These are phyloP conservation scores for Pyrgus malvae DNA, from an alignment of 2,888 invertebrate genomes.

Conservation along the genomic window DNA sequence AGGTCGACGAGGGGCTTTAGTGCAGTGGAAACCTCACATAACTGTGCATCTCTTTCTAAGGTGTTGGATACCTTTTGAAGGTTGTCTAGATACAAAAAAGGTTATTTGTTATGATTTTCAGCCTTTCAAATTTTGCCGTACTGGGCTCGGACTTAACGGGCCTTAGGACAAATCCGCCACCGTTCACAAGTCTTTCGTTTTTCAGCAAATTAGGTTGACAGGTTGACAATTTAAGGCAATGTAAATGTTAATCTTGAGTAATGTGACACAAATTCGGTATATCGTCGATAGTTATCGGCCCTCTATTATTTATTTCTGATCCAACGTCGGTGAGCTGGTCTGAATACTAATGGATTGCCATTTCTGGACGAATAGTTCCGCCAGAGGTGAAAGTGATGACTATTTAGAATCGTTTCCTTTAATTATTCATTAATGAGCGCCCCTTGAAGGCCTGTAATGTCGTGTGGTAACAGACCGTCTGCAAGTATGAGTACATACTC, in stretches of 20 bases:
- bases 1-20: no score
- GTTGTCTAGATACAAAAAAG: no score
- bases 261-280: conserved; percentile 50
- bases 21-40: no score
- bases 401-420: conserved; percentile 44
- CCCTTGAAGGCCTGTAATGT: not conserved
- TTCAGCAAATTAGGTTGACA: no score
- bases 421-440: conserved; percentile 36
- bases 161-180: no score
- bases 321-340: conserved; percentile 40
- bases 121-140: no score
- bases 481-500: no score
- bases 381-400: conserved; percentile 45
- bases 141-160: no score
- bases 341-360: conserved; percentile 56
- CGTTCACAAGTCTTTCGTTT: no score
- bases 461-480: not conserved
- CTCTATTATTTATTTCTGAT: conserved; percentile 59
- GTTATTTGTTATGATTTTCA: no score
- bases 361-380: conserved; percentile 38
- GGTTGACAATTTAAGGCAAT: conserved; percentile 15
- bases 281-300: conserved; percentile 45
- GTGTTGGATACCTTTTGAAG: no score
- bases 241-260: conserved; percentile 12
- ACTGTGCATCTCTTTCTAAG: no score